These are phyloP conservation scores for Mormyrus hasselquistii DNA, from an alignment of 2,797 vertebrate genomes.

Conservation along the genomic window DNA sequence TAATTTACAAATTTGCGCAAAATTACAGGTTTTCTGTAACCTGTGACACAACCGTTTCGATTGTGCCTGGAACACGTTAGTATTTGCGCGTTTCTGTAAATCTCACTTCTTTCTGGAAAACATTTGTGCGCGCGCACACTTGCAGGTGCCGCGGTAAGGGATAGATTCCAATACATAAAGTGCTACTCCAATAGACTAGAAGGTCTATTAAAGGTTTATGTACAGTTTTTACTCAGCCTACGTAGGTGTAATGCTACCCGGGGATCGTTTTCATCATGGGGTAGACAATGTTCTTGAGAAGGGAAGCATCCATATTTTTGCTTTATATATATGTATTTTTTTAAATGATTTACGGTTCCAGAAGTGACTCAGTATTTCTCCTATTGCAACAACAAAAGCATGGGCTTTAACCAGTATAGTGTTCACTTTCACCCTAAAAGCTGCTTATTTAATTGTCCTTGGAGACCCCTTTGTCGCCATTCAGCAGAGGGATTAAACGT, in stretches of 20 bases:
- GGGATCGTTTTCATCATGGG: background rate
- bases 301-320: background rate
- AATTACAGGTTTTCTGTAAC: background rate
- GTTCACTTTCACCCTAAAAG: background rate
- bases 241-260: background rate
- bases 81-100: background rate
- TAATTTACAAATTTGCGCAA: background rate
- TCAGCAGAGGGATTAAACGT: background rate
- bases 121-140: background rate
- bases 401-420: background rate
- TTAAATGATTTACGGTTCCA: too few species aligned
- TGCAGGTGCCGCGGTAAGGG: background rate
- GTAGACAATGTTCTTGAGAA: background rate
- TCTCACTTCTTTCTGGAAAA: background rate
- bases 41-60: background rate
- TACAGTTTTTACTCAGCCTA: background rate
- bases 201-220: background rate
- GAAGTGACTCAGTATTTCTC: background rate
- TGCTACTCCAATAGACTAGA: background rate
- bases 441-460: background rate
- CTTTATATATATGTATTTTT: background rate
- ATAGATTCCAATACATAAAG: background rate
- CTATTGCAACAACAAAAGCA: background rate
- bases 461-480: background rate
- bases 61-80: background rate